phyloP scores from a whole-genome alignment of 2,113 vertebrate genomes.

The Carassius gibelio region DNA sequence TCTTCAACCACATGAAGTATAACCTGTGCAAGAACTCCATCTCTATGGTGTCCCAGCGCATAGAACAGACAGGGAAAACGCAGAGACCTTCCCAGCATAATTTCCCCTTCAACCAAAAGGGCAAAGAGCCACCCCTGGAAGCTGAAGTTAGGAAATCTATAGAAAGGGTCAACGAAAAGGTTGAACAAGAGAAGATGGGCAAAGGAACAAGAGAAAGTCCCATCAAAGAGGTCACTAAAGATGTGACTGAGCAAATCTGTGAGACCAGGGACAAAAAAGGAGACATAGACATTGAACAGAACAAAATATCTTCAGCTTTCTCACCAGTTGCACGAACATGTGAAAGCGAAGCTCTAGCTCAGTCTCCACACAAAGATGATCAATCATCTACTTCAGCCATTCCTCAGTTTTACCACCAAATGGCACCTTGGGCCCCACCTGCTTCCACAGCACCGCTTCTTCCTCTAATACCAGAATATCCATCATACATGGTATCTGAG shows the following conservation, averaged over 20 bases:
- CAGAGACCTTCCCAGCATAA: conserved; percentile 23
- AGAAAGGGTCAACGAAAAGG: conserved; percentile 24
- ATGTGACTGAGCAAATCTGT: conserved; percentile 51
- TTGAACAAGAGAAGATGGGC: neutral
- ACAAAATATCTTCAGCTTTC: conserved; percentile 81
- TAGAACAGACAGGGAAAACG: conserved; percentile 71
- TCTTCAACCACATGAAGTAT: conserved; percentile 99
- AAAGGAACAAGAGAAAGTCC: conserved; percentile 52
- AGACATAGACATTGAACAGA: conserved; percentile 39
- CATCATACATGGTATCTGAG: conserved; percentile 81
- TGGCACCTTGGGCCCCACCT: conserved; percentile 78
- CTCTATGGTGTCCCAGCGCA: conserved; percentile 87
- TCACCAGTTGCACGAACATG: conserved; percentile 71
- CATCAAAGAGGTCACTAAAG: conserved; percentile 41
- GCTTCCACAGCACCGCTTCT: conserved; percentile 76
- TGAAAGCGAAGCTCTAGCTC: conserved; percentile 68
- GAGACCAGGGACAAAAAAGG: conserved; percentile 53
- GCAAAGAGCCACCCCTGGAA: conserved; percentile 32
- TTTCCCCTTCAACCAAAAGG: conserved; percentile 47
- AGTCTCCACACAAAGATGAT: conserved; percentile 63
- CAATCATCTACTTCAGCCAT: conserved; percentile 64
- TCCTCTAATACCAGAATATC: conserved; percentile 81
- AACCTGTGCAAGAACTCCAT: conserved; percentile 97
- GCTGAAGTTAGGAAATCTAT: conserved; percentile 27
- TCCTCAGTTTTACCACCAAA: conserved; percentile 78